Evolutionary conservation across 2,797 vertebrate genomes (phyloP).

Genomic region (Zonotrichia albicollis): DNA sequence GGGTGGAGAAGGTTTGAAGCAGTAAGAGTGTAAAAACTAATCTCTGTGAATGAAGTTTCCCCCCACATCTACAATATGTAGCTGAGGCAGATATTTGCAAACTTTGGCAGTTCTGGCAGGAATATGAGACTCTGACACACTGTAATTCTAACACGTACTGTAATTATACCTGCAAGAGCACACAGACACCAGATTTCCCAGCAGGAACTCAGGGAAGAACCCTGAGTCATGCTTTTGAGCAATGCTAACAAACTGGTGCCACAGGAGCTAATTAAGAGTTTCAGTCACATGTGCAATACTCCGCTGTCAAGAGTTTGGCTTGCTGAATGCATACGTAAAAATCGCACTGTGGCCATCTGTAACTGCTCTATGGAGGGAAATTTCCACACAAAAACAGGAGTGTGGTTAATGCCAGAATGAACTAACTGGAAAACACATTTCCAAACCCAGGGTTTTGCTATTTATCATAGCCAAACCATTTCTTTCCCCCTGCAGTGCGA

Average conservation of each 20-base stretch:
- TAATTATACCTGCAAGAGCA: constrained; percentile 11
- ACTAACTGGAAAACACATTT: constrained; percentile 51
- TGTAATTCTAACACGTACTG: not conserved
- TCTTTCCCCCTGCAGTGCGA: not conserved
- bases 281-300: not conserved
- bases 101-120: constrained; percentile 43
- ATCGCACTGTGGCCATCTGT: not conserved
- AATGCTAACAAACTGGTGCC: not conserved
- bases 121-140: constrained; percentile 2
- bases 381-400: constrained; percentile 40
- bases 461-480: not conserved
- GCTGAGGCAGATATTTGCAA: constrained; percentile 48
- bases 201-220: not conserved
- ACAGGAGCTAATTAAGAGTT: not conserved
- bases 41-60: not conserved
- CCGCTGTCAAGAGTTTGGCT: not conserved
- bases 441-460: constrained; percentile 28
- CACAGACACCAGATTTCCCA: not conserved
- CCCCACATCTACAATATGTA: not conserved
- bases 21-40: not conserved
- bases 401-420: constrained; percentile 34
- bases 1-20: not conserved
- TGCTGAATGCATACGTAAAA: not conserved
- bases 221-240: not conserved
- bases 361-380: constrained; percentile 1